Base-by-base conservation (phyloP, 1,140 invertebrate species). In the Neoseiulus cucumeris region DNA sequence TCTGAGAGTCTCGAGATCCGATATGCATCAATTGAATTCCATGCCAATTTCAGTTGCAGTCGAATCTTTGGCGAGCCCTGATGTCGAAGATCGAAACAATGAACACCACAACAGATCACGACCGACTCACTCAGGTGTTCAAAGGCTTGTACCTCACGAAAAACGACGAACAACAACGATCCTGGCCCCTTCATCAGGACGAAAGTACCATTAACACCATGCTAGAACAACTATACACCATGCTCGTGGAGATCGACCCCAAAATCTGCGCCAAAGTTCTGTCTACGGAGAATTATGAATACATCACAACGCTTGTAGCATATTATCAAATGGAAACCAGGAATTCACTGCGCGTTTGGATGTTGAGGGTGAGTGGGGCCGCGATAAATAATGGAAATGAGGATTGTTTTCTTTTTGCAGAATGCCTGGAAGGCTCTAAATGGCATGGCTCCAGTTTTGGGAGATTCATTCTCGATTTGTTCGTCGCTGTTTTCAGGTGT, bases 121-220 rank as follows among this genome's bases (percentile, higher is more conserved):
- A 84, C 67, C 79, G 85, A 30, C 78, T 94, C 71, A 83, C 84
- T 75, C 82, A 84, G 47, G 84, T 91, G 64, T 85, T 93, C 67
- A 81, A 80, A 39, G 83, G 89, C 70, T 76, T 95, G 64, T 86
- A 85, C 12, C 85, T 83, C 51, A 89, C 87, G 69, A 91, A 91
- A 69, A 88, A 92, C 74, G 90, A 94, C 72, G 87, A 89, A 0
- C 89, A 95, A 73, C 90, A 95, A 71, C 79, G 91, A 69, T 89
- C 86, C 69, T 94, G 90, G 90, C 87, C 89, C 72, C 76, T 94
- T 4, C 86, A 93, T 76, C 89, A 93, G 75, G 90, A 95, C 75
- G 88, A 92, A 71, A 80, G 81, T 64, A 83, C 85, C 66, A 93
- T 94, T 72, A 82, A 83, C 44, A 84, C 86, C 68, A 85, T 89